Percentiles rank a stretch among this genome's conserved stretches.
These are phyloP conservation scores for Steinernema feltiae DNA, from an alignment of 1,140 invertebrate genomes.

Conservation along the genomic window DNA sequence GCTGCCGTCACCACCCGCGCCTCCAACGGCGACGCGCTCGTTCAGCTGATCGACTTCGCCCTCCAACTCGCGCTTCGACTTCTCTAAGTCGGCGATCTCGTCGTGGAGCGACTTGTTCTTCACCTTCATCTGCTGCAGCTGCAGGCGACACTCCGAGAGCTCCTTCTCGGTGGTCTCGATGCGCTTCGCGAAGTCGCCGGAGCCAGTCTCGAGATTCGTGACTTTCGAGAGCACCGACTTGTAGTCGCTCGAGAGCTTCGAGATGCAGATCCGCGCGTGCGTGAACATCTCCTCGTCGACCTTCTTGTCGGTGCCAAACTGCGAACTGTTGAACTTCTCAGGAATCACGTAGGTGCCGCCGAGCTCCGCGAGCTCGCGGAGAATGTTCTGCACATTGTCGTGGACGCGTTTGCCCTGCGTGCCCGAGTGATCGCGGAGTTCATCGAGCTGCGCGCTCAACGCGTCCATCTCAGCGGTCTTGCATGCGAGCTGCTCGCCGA, in stretches of 20 bases:
- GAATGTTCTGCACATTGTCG: conserved; percentile 84
- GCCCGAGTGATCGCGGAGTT: conserved; percentile 77
- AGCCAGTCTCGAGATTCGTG: conserved; percentile 67
- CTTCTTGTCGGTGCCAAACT: conserved; percentile 57
- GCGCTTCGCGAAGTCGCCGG: conserved; percentile 83
- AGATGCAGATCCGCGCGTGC: conserved; percentile 89
- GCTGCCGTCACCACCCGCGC: conserved; percentile 75
- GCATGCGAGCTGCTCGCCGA: conserved; percentile 72
- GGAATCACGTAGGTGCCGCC: conserved; percentile 75
- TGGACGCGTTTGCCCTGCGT: conserved; percentile 83
- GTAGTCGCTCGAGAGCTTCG: conserved; percentile 95
- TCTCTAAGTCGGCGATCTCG: conserved; percentile 85
- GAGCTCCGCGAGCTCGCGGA: conserved; percentile 90
- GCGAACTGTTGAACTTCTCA: conserved; percentile 63
- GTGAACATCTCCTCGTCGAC: conserved; percentile 98
- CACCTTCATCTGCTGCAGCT: conserved; percentile 91
- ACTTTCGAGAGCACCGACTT: conserved; percentile 78
- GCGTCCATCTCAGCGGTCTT: conserved; percentile 66
- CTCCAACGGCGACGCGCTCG: conserved; percentile 68
- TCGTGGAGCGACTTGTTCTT: conserved; percentile 88
- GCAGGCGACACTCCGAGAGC: conserved; percentile 77
- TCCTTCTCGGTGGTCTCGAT: conserved; percentile 84
- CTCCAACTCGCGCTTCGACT: conserved; percentile 83
- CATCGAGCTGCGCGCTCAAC: conserved; percentile 70
- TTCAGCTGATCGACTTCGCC: conserved; percentile 75